Evolutionary conservation across 2,888 invertebrate species (phyloP), one percentile per base, ranked within the genome.

Genomic region (Anthophora plumipes): DNA sequence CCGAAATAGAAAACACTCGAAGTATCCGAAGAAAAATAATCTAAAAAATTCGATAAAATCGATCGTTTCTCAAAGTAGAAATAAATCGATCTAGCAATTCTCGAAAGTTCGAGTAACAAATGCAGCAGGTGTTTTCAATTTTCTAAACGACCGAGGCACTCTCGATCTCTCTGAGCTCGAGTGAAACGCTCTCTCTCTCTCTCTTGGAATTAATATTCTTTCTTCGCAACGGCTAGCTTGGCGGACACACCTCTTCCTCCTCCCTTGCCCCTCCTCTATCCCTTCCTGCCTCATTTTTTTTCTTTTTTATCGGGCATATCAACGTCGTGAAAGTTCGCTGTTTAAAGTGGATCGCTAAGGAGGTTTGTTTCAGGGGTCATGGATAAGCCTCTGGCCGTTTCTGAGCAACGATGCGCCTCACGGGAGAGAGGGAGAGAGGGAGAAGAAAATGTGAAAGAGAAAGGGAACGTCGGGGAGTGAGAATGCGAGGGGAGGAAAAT

Each of bases 281-380:
- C 9, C 46, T 79, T 54, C 43, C n/a, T n/a, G n/a, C n/a, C n/a
- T n/a, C n/a, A n/a, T n/a, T n/a, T n/a, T n/a, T n/a, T n/a, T n/a
- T 50, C 73, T 52, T 80, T 72, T 83, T 76, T 73, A 73, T 73
- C 75, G 80, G 74, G 80, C 64, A 48, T 78, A 74, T 68, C 54
- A 57, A 31, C 59, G 63, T 31, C 69, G 86, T 82, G 86, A 86
- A 86, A 86, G 82, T 85, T 84, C 72, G 82, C 55, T 31, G 66
- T 75, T 66, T 46, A 54, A 83, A 75, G 80, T 77, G 70, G 79
- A 83, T 76, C 85, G 63, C 64, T 31, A 4, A 31, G 31, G 31
- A 66, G 59, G 55, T 67, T n/a, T 55, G 70, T 68, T 77, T 22
- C 76, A 72, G 68, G 48, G 83, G 63, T 85, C 74, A 70, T 57